Percentiles rank a stretch among this genome's conserved stretches.
phyloP scores from a whole-genome alignment of 2,888 invertebrate species.

The Hypomecis punctinalis region DNA sequence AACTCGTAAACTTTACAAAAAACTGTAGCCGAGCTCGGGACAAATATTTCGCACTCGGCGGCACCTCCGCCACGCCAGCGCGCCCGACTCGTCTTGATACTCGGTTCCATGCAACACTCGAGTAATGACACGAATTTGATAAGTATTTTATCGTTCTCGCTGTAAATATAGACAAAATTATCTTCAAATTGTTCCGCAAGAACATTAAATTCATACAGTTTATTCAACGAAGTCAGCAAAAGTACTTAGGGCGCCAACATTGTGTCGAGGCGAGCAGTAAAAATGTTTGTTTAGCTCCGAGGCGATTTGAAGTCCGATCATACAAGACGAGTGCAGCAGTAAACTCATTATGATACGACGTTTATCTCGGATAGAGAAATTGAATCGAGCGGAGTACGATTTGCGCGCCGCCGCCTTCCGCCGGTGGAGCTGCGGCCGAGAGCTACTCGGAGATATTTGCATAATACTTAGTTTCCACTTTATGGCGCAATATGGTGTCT shows the following conservation, averaged over 20 bases:
- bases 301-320: slow-evolving; percentile 15
- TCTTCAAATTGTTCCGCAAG: slow-evolving; percentile 3
- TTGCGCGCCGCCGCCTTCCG: slow-evolving; percentile 11
- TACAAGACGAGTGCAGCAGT: slow-evolving; percentile 20
- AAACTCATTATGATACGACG: slow-evolving; percentile 36
- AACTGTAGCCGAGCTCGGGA: slow-evolving; percentile 43
- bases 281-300: slow-evolving; percentile 19
- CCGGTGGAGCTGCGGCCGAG: background rate
- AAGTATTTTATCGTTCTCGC: background rate
- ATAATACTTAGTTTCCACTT: slow-evolving; percentile 36
- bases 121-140: background rate
- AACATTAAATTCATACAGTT: slow-evolving; percentile 4
- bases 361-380: slow-evolving; percentile 35
- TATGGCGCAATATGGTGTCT: slow-evolving; percentile 35
- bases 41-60: slow-evolving; percentile 62
- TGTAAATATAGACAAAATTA: slow-evolving; percentile 6
- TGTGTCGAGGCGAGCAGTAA: slow-evolving; percentile 19
- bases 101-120: background rate
- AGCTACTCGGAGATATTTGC: slow-evolving; percentile 37
- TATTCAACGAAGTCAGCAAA: slow-evolving; percentile 30
- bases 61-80: slow-evolving; percentile 26
- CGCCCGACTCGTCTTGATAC: slow-evolving; percentile 31
- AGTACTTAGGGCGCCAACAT: slow-evolving; percentile 35
- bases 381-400: slow-evolving; percentile 26
- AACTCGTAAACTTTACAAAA: slow-evolving; percentile 53